These are phyloP conservation scores for Acrossocheilus wenchowensis DNA, from an alignment of 2,797 vertebrate species.

Conservation along the genomic window DNA sequence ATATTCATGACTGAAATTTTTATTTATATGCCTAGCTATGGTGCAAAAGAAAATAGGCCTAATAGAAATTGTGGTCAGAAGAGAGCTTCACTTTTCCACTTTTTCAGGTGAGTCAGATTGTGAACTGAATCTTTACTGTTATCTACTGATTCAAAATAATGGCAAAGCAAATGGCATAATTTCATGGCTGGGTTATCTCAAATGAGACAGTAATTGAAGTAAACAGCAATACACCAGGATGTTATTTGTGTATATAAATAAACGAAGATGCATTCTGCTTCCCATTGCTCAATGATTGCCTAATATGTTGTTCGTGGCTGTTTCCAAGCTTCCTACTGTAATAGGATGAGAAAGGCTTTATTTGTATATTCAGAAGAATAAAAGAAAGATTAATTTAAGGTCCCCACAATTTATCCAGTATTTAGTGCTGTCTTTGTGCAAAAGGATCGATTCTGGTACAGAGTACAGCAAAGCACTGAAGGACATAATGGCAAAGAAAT, in stretches of 20 bases:
- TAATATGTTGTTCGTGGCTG: slow-evolving; percentile 25
- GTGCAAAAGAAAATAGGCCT: background rate
- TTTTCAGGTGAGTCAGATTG: slow-evolving; percentile 61
- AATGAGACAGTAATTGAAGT: slow-evolving; percentile 67
- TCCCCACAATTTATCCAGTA: background rate
- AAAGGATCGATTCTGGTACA: background rate
- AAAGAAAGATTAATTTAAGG: background rate
- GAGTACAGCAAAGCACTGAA: slow-evolving; percentile 7
- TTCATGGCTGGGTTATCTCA: slow-evolving; percentile 74
- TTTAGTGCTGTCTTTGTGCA: background rate
- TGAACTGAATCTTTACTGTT: slow-evolving; percentile 63
- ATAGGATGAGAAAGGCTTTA: background rate
- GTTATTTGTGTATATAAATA: slow-evolving; percentile 46
- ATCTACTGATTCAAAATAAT: slow-evolving; percentile 71
- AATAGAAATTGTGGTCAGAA: slow-evolving; percentile 5
- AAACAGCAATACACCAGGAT: slow-evolving; percentile 56
- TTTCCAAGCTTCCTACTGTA: background rate
- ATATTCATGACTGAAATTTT: background rate
- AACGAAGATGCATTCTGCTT: slow-evolving; percentile 14
- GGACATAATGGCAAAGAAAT: slow-evolving; percentile 21
- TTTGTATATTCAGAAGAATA: background rate
- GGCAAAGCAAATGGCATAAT: slow-evolving; percentile 69
- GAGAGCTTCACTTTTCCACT: background rate
- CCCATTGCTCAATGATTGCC: slow-evolving; percentile 40
- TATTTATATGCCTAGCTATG: background rate